Conservation (phyloP, 1,140 invertebrate species). For the Tetraneura akinire region DNA sequence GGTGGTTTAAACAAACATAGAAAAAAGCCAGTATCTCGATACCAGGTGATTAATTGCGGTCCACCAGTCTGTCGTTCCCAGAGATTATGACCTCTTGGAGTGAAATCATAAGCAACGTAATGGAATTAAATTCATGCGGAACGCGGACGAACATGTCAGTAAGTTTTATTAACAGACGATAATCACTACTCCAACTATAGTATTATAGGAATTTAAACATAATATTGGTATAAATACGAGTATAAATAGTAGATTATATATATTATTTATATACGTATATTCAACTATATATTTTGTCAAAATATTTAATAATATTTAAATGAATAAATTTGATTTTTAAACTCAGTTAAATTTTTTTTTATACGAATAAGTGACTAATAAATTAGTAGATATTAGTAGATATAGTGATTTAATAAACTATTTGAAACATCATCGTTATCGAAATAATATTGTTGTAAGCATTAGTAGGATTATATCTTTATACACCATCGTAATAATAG, state of each 20-base stretch:
- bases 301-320: neutral
- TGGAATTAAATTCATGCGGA: conserved; percentile 16
- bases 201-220: too few species aligned
- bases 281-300: too few species aligned
- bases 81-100: conserved; percentile 38
- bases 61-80: conserved; percentile 24
- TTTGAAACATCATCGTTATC: neutral
- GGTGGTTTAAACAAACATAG: conserved; percentile 15
- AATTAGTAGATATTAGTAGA: neutral
- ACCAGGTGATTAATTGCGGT: conserved; percentile 40
- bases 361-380: too few species aligned
- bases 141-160: neutral
- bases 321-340: neutral
- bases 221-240: too few species aligned
- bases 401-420: too few species aligned
- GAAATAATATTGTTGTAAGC: neutral
- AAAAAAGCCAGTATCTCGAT: conserved; percentile 25
- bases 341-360: neutral
- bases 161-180: neutral
- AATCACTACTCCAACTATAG: too few species aligned
- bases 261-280: too few species aligned
- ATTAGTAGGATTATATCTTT: neutral
- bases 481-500: too few species aligned
- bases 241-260: too few species aligned
- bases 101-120: neutral